Evolutionary conservation across 2,888 invertebrate species (phyloP), one percentile per base, ranked within the genome.

Genomic region (Serripes groenlandicus): DNA sequence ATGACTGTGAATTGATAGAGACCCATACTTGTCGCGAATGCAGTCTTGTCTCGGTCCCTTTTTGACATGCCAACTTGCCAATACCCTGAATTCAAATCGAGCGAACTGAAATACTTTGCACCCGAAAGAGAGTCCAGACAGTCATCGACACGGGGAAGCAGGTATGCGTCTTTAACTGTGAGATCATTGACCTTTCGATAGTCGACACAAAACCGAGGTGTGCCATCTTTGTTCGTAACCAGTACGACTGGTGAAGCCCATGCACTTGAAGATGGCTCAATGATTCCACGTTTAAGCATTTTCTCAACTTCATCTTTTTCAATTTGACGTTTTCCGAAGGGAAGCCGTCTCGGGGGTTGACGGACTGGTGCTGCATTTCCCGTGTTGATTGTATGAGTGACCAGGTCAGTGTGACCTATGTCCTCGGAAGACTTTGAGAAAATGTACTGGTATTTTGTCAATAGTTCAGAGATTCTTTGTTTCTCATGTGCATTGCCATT

Each of bases 11-110:
- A 58, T 70, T 83, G 77, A 52, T 78, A 83, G 15, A 78, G 52
- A 0, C 83, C 79, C 26, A 68, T 42, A 56, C 52, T 73, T n/a
- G 80, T 76, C 7, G 75, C 9, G 58, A 88, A 88, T 15, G 80
- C 84, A 11, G 86, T 85, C 49, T 84, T 84, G 26, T 81, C 49
- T 68, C 69, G 73, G 64, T 84, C 86, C 15, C 75, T 73, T n/a
- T n/a, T 42, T 5, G 23, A 58, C 76, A 86, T 80, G 3, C 37
- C 60, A 3, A 86, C 68, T 32, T 88, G 83, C 82, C 86, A 88
- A 49, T 75, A 87, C 11, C 88, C 87, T 0, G 62, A 73, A n/a
- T 78, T 78, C 23, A 89, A 32, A 32, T 89, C 87, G 35, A 85
- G 54, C 26, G 78, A 76, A 21, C 69, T 73, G 30, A 85, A 87